A percentile compares a stretch with the other conserved stretches of the same genome.
These are phyloP conservation scores for Hipparchia semele DNA, from an alignment of 2,888 invertebrate genomes.

Conservation along the genomic window DNA sequence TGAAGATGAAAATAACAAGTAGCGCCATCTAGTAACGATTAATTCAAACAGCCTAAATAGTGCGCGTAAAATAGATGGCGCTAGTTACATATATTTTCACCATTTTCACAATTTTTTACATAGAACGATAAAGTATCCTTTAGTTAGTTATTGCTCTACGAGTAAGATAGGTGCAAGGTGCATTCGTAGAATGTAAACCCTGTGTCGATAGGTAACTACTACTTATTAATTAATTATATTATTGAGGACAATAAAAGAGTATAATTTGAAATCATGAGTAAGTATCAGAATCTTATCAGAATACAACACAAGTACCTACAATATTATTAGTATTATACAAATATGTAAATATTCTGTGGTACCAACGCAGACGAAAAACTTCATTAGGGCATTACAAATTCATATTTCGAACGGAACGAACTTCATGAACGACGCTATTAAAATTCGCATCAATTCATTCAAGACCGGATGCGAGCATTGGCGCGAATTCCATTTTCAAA, in stretches of 20 bases:
- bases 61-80: slow-evolving; percentile 21
- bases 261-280: too few species aligned
- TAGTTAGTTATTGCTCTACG: too few species aligned
- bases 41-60: background rate
- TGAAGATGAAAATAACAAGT: too few species aligned
- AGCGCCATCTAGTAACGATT: slow-evolving; percentile 17
- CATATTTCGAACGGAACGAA: slow-evolving; percentile 22
- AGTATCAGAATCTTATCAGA: too few species aligned
- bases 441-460: slow-evolving; percentile 48
- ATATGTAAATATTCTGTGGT: too few species aligned
- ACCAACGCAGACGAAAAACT: slow-evolving; percentile 6
- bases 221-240: too few species aligned
- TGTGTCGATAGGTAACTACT: too few species aligned
- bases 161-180: too few species aligned
- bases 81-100: background rate
- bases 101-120: background rate
- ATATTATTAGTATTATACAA: too few species aligned
- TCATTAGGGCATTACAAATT: slow-evolving; percentile 29
- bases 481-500: slow-evolving; percentile 49
- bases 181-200: too few species aligned
- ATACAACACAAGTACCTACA: too few species aligned
- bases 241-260: too few species aligned
- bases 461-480: slow-evolving; percentile 47
- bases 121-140: background rate
- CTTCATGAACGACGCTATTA: slow-evolving; percentile 43